Evolutionary conservation across 2,888 invertebrate genomes (phyloP).

Genomic region (Drosophila anomalata): DNA sequence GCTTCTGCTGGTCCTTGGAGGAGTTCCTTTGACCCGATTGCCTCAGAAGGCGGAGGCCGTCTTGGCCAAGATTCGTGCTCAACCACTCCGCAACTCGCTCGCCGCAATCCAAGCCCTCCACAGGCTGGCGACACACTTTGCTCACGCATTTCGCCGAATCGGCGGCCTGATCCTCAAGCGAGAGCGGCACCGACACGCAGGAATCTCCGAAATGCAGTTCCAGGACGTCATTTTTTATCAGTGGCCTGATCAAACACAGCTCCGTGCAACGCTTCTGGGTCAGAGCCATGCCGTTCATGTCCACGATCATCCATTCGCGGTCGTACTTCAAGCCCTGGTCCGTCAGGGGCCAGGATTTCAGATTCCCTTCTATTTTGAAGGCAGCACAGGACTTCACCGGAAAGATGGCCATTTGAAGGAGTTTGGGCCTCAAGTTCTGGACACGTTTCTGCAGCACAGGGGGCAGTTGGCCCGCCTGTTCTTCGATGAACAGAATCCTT

Average conservation of each 20-base stretch:
- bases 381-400: conserved; percentile 96
- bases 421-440: conserved; percentile 59
- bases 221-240: conserved; percentile 87
- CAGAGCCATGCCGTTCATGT: conserved; percentile 91
- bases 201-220: conserved; percentile 86
- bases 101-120: conserved; percentile 93
- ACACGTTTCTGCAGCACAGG: conserved; percentile 70
- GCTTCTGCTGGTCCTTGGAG: conserved; percentile 62
- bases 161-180: conserved; percentile 69
- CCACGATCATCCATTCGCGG: conserved; percentile 96
- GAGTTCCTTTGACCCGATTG: conserved; percentile 84
- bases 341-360: conserved; percentile 89
- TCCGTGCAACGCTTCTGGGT: conserved; percentile 93
- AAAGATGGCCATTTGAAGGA: conserved; percentile 88
- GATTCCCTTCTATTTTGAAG: conserved; percentile 86
- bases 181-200: conserved; percentile 85
- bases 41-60: conserved; percentile 88
- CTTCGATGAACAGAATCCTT: conserved; percentile 63
- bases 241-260: conserved; percentile 91
- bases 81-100: conserved; percentile 92
- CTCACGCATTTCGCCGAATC: conserved; percentile 87
- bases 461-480: conserved; percentile 64
- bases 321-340: conserved; percentile 93
- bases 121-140: conserved; percentile 93
- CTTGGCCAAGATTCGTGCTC: conserved; percentile 87